phyloP scores from a whole-genome alignment of 1,140 invertebrate species.

The Carposina sasakii region DNA sequence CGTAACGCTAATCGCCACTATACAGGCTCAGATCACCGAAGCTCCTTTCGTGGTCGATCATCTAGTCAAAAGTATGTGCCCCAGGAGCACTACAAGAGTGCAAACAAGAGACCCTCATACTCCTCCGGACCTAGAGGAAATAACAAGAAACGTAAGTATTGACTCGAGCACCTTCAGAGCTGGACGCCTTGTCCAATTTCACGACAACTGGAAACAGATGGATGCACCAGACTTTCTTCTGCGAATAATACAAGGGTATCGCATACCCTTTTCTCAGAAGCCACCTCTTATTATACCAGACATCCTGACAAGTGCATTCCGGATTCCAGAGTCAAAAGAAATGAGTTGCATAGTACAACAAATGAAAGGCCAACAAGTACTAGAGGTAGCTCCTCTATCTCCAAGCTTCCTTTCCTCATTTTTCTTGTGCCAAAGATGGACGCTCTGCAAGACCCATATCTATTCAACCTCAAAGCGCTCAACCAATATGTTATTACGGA shows the following conservation, averaged over 20 bases:
- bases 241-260: background rate
- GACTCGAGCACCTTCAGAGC: background rate
- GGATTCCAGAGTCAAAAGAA: background rate
- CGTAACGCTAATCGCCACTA: background rate
- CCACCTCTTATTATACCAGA: background rate
- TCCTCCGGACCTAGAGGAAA: background rate
- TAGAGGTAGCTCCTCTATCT: conserved; percentile 4
- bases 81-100: background rate
- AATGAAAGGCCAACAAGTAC: conserved; percentile 14
- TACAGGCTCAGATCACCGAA: background rate
- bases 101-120: background rate
- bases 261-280: background rate
- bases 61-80: background rate
- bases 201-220: background rate
- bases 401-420: conserved; percentile 38
- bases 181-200: background rate
- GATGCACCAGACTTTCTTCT: background rate
- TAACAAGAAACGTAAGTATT: background rate
- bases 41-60: background rate
- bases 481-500: conserved; percentile 9
- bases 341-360: background rate
- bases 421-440: no score
- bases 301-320: background rate
- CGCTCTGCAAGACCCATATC: no score
- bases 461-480: conserved; percentile 9